phyloP scores from a whole-genome alignment of 1,140 invertebrate genomes.

The Cataglyphis hispanica region DNA sequence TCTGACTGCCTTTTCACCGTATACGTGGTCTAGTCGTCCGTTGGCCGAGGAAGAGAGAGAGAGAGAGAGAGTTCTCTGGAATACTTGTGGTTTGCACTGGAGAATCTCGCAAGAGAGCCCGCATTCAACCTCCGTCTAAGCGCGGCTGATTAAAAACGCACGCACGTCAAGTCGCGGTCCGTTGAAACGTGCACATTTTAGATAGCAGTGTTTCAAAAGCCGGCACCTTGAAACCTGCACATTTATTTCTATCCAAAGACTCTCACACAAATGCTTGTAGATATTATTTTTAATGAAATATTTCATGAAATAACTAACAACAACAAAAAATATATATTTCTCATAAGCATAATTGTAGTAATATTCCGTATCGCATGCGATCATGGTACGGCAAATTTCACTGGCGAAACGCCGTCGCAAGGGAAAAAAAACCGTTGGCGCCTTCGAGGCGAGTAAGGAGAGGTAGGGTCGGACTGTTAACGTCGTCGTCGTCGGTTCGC shows the following conservation, averaged over 20 bases:
- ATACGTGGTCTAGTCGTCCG: background rate
- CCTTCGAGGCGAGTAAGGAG: slow-evolving; percentile 66
- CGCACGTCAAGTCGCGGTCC: slow-evolving; percentile 53
- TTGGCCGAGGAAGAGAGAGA: background rate
- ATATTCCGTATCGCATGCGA: background rate
- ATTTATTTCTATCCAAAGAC: slow-evolving; percentile 20
- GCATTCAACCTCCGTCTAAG: slow-evolving; percentile 40
- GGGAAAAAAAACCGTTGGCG: slow-evolving; percentile 77
- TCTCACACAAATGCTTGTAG: background rate
- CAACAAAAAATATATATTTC: background rate
- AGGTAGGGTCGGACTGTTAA: slow-evolving; percentile 74
- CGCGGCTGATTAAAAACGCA: slow-evolving; percentile 57
- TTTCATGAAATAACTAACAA: background rate
- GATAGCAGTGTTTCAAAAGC: slow-evolving; percentile 36
- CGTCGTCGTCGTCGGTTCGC: slow-evolving; percentile 72
- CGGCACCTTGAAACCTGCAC: background rate
- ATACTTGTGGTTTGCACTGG: slow-evolving; percentile 1
- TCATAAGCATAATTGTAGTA: background rate
- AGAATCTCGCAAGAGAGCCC: slow-evolving; percentile 16
- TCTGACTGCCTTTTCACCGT: slow-evolving; percentile 33
- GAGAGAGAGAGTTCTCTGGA: background rate
- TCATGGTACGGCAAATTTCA: slow-evolving; percentile 10
- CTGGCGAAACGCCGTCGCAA: background rate
- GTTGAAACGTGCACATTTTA: slow-evolving; percentile 58
- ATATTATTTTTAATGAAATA: slow-evolving; percentile 16